Conservation (phyloP, 2,113 vertebrate genomes). For the Nycticryphes semicollaris region DNA sequence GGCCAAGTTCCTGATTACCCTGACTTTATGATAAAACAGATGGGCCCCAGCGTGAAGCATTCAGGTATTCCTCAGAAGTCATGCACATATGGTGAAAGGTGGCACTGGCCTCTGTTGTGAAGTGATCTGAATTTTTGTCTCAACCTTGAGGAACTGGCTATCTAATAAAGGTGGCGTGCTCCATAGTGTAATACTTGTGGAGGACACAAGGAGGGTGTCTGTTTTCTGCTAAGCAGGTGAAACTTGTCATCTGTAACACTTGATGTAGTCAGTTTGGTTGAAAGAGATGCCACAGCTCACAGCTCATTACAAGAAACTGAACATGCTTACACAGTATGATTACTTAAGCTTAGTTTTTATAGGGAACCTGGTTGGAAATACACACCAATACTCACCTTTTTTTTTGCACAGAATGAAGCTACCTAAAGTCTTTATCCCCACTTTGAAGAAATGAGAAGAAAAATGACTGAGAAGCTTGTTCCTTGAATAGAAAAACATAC, state of each 20-base stretch:
- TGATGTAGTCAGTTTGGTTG: background rate
- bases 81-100: background rate
- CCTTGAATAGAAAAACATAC: background rate
- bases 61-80: background rate
- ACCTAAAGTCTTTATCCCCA: background rate
- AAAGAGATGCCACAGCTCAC: background rate
- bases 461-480: background rate
- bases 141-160: rapidly evolving
- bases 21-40: background rate
- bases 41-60: background rate
- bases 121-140: background rate
- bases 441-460: background rate
- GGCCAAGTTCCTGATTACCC: background rate
- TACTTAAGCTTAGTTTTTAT: background rate
- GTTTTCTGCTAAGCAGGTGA: background rate
- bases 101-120: background rate
- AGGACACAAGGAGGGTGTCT: background rate
- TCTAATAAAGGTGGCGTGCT: background rate
- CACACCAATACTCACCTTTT: background rate
- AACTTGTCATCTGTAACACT: background rate
- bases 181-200: background rate
- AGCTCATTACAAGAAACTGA: background rate
- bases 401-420: background rate
- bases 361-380: background rate
- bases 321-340: background rate